Percentiles rank a stretch among this genome's conserved stretches.
Conservation (phyloP, 1,140 invertebrate species). For the Oedothorax gibbosus region DNA sequence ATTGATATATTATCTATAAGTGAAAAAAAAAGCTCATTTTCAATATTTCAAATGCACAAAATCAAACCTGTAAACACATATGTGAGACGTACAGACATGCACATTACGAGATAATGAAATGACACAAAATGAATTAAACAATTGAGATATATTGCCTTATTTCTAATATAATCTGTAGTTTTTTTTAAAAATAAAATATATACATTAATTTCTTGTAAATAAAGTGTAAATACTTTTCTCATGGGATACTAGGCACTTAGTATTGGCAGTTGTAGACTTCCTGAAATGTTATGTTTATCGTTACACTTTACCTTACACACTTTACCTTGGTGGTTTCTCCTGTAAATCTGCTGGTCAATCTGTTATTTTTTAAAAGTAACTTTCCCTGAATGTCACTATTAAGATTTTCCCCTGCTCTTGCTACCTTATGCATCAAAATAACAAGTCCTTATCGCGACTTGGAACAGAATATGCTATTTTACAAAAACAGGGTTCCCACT, state of each 20-base stretch:
- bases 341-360: constrained; percentile 39
- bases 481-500: neutral
- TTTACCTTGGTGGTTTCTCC: constrained; percentile 37
- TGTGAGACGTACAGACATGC: too few species aligned
- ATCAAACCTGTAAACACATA: too few species aligned
- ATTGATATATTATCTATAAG: too few species aligned
- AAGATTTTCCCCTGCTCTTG: constrained; percentile 23
- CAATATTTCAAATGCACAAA: too few species aligned
- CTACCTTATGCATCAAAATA: constrained; percentile 20
- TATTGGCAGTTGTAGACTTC: constrained; percentile 52
- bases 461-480: constrained; percentile 4
- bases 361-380: constrained; percentile 16
- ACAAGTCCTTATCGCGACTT: neutral
- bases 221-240: neutral
- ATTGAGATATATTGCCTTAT: too few species aligned
- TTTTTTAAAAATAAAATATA: too few species aligned
- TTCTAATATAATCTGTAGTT: too few species aligned
- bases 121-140: too few species aligned
- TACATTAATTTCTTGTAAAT: too few species aligned
- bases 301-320: constrained; percentile 28
- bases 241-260: constrained; percentile 28
- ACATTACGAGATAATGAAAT: too few species aligned
- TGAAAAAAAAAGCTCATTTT: too few species aligned
- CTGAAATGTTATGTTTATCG: constrained; percentile 51
- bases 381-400: constrained; percentile 31